Base-by-base conservation (phyloP, 2,113 vertebrate genomes). In the Petromus typicus region DNA sequence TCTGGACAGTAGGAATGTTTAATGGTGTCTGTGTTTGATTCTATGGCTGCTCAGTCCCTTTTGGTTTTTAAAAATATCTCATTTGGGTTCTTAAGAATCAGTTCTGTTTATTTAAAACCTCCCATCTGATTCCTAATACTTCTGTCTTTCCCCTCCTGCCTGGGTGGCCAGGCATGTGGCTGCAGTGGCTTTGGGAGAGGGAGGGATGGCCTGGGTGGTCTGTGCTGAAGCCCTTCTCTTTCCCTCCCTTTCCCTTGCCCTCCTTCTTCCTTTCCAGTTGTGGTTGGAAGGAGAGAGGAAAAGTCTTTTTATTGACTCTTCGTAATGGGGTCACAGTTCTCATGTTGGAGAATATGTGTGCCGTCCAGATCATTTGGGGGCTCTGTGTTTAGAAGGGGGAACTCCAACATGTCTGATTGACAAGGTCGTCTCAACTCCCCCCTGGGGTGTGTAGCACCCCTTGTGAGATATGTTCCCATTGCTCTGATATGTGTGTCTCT, bases 31-130 rank as follows among this genome's bases (percentile, higher is more conserved):
- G 75, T 71, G 64, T 45, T 85, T 69, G 80, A 86, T 81, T 86
- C 81, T 89, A 27, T 88, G 93, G 45, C 90, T 93, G 80, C 90
- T 78, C 14, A 2, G 56, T 87, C 76, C 32, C 45, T 40, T n/a
- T 86, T 84, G 91, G 92, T 51, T 89, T 97, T 95, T 75, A 88
- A 86, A 96, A 95, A 78, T 92, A 79, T 95, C 78, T 96, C 64
- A 93, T 96, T 96, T 96, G 81, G 59, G 92, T 90, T 92, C 92
- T 82, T 79, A 86, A 95, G 85, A 89, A 43, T 83, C 57, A 2
- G 79, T 69, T 17, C 56, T 96, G 89, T 91, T 97, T 96, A 81
- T 93, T 27, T 57, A 93, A 96, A 95, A 48, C 64, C 66, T 96
- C 61, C 78, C 76, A 1, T 82, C 90, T 63, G 20, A 88, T 95